Base-by-base conservation (phyloP, 2,888 invertebrate species). In the Podotricha telesiphe region DNA sequence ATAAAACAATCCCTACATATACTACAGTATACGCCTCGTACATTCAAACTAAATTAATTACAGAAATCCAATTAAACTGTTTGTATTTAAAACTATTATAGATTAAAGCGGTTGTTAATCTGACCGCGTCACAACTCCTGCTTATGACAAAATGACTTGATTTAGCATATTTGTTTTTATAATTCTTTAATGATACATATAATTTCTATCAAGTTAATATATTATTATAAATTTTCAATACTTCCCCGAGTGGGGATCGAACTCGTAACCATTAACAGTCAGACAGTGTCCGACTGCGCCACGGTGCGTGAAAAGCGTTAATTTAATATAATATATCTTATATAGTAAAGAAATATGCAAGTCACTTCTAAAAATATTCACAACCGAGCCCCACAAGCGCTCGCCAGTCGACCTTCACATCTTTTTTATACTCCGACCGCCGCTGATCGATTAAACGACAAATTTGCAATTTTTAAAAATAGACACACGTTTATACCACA, bases 401-500 rank as follows among this genome's bases (percentile, higher is more conserved):
- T 51, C 59, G 65, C 48, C 68, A 65, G 53, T 64, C 61, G 73
- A 71, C 74, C 74, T 74, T 74, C 74, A 65, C 63, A 58, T 68
- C 71, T 65, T 67, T 72, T 73, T 73, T 68, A 66, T 70, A 68
- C 50, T 50, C 61, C 42, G 34, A 45, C 70, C 53, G 47, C 47
- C 56, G 51, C 55, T 51, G 61, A 71, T 68, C 68, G 71, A 66
- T 71, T 65, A 20, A 58, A 67, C 20, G 15, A 37, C 19, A 48
- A 67, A 50, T 17, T 53, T 20, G 58, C n/a, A 40, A 45, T 2
- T 59, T 59, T 59, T n/a, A 20, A 15, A 58, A 7, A 2, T 13
- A 56, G 0, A 34, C 11, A 48, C 15, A 48, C 11, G 19, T 48
- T n/a, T 48, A 19, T 11, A 48, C 8, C 6, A 8, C 42, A 37